These are phyloP conservation scores for Carcina quercana DNA, from an alignment of 2,888 invertebrate species.

Conservation along the genomic window DNA sequence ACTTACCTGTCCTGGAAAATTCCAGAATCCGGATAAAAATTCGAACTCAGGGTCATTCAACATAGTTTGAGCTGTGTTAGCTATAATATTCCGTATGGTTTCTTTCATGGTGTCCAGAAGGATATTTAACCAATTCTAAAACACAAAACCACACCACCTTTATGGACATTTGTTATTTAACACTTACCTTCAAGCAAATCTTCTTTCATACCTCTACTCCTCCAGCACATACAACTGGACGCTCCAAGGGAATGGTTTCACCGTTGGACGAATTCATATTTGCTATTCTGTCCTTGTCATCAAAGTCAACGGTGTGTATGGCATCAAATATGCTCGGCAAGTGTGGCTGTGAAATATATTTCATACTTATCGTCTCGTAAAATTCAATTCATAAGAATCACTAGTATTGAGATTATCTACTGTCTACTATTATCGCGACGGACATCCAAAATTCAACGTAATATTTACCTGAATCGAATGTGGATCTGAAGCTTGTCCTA, in stretches of 20 bases:
- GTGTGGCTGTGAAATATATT: constrained; percentile 80
- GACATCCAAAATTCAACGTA: no score
- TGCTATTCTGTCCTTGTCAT: constrained; percentile 84
- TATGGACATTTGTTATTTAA: no score
- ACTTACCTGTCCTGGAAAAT: constrained; percentile 85
- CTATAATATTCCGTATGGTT: constrained; percentile 83
- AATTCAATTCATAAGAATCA: no score
- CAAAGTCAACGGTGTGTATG: constrained; percentile 84
- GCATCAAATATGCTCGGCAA: constrained; percentile 91
- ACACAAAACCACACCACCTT: not conserved
- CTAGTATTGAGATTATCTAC: no score
- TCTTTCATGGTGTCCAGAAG: constrained; percentile 82
- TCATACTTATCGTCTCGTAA: no score
- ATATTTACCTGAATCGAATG: constrained; percentile 84
- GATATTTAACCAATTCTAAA: constrained; percentile 81
- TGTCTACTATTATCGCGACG: no score
- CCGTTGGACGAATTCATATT: constrained; percentile 85
- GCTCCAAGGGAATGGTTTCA: constrained; percentile 82
- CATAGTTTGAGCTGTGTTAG: constrained; percentile 78
- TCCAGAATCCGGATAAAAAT: constrained; percentile 80
- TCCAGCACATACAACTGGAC: constrained; percentile 80
- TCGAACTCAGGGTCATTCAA: constrained; percentile 81
- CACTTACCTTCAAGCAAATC: no score
- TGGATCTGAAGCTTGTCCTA: constrained; percentile 92
- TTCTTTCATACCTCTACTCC: constrained; percentile 89